These are phyloP conservation scores for Drosophila ambigua DNA, from an alignment of 1,140 invertebrate genomes.

Conservation along the genomic window DNA sequence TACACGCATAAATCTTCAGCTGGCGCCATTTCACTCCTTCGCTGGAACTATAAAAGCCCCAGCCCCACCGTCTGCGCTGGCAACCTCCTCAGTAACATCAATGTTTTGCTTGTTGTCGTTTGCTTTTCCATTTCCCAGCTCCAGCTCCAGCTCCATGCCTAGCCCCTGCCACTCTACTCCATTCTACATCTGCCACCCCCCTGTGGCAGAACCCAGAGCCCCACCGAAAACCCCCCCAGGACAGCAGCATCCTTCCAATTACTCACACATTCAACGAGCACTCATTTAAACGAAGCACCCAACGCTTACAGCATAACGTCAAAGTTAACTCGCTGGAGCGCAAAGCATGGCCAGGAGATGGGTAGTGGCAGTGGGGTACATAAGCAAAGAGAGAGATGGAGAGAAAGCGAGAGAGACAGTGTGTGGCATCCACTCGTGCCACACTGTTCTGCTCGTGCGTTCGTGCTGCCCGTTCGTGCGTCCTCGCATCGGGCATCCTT, in stretches of 20 bases:
- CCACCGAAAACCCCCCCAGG: background rate
- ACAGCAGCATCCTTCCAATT: slow-evolving; percentile 69
- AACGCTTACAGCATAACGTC: slow-evolving; percentile 75
- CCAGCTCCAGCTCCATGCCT: slow-evolving; percentile 1
- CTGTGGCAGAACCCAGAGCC: background rate
- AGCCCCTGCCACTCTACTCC: slow-evolving; percentile 1
- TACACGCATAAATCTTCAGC: slow-evolving; percentile 70
- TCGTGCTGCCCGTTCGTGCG: slow-evolving; percentile 54
- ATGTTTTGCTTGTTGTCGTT: slow-evolving; percentile 76
- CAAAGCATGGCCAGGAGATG: slow-evolving; percentile 36
- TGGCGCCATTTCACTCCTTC: slow-evolving; percentile 77
- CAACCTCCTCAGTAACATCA: slow-evolving; percentile 62
- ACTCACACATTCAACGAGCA: slow-evolving; percentile 81
- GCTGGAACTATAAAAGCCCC: slow-evolving; percentile 58
- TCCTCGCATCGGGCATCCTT: slow-evolving; percentile 60
- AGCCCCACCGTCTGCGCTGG: slow-evolving; percentile 52
- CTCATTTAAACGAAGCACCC: slow-evolving; percentile 81
- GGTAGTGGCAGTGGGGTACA: background rate
- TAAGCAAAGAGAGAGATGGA: background rate
- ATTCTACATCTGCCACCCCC: background rate
- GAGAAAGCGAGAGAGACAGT: background rate
- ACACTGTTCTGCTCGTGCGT: slow-evolving; percentile 27
- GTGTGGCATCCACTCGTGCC: slow-evolving; percentile 32
- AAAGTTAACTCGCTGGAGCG: slow-evolving; percentile 73
- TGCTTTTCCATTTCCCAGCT: slow-evolving; percentile 57